phyloP scores from a whole-genome alignment of 2,113 vertebrate genomes.

The Columba janthina region DNA sequence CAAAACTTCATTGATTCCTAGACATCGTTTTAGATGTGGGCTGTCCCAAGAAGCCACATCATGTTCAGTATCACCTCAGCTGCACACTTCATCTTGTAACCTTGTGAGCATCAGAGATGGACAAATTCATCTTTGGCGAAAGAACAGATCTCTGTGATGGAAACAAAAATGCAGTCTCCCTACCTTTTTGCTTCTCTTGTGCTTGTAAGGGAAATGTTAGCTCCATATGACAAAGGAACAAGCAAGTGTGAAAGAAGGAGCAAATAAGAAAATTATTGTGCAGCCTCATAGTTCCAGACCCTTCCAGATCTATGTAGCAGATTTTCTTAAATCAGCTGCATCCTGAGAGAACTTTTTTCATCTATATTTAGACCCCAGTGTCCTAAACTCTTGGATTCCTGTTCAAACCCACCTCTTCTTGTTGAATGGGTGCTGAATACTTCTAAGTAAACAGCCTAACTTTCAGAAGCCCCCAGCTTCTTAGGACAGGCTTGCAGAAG shows the following conservation, averaged over 20 bases:
- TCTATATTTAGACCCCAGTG: background rate
- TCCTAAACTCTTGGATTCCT: background rate
- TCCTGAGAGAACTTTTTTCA: background rate
- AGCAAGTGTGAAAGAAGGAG: background rate
- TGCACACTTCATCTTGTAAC: background rate
- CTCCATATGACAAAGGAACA: background rate
- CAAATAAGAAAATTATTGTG: background rate
- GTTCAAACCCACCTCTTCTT: background rate
- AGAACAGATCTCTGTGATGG: background rate
- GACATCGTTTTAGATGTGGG: background rate
- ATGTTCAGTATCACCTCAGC: background rate
- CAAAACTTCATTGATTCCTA: background rate
- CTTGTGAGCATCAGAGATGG: background rate
- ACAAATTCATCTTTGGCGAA: background rate
- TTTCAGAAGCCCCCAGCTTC: background rate
- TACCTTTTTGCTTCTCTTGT: background rate
- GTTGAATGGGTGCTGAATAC: background rate
- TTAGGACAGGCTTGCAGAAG: background rate
- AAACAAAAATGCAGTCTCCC: background rate
- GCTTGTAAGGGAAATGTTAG: background rate
- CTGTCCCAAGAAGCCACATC: background rate
- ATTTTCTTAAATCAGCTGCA: background rate
- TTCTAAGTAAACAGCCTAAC: background rate
- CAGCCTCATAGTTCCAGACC: background rate
- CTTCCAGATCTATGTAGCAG: background rate